These are phyloP conservation scores for Chrysodeixis includens DNA, from an alignment of 2,888 invertebrate genomes.

Conservation along the genomic window DNA sequence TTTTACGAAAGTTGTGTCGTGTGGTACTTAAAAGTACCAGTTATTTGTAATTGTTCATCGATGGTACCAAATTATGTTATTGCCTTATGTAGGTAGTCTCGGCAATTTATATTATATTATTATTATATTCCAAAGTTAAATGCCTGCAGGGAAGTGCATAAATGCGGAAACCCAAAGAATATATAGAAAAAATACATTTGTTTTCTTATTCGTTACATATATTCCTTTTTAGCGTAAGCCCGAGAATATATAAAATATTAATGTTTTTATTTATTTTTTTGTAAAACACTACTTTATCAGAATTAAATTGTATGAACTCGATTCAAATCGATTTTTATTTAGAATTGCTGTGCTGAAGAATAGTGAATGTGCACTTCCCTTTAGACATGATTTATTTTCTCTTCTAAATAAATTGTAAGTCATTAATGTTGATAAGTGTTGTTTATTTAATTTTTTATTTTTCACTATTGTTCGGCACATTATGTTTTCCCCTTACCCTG, in stretches of 20 bases:
- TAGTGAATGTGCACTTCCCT: constrained; percentile 89
- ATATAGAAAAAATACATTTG: constrained; percentile 53
- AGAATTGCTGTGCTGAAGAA: constrained; percentile 87
- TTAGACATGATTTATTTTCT: constrained; percentile 70
- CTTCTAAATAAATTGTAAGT: constrained; percentile 60
- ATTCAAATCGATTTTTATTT: constrained; percentile 74
- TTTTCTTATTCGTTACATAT: constrained; percentile 56
- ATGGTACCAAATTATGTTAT: constrained; percentile 33
- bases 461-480: constrained; percentile 96
- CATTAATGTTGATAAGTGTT: constrained; percentile 58
- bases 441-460: constrained; percentile 71
- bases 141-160: constrained; percentile 84
- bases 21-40: constrained; percentile 35
- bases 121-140: constrained; percentile 60
- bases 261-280: constrained; percentile 61
- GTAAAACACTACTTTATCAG: constrained; percentile 71
- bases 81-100: constrained; percentile 36
- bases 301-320: constrained; percentile 79
- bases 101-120: constrained; percentile 26
- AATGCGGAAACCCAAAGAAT: constrained; percentile 71
- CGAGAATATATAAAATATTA: constrained; percentile 57
- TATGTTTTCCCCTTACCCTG: constrained; percentile 68
- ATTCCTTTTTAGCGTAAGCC: constrained; percentile 62
- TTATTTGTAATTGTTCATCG: constrained; percentile 33
- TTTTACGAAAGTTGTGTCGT: constrained; percentile 22